These are phyloP conservation scores for Typhlichthys subterraneus DNA, from an alignment of 2,797 vertebrate genomes.

Conservation along the genomic window DNA sequence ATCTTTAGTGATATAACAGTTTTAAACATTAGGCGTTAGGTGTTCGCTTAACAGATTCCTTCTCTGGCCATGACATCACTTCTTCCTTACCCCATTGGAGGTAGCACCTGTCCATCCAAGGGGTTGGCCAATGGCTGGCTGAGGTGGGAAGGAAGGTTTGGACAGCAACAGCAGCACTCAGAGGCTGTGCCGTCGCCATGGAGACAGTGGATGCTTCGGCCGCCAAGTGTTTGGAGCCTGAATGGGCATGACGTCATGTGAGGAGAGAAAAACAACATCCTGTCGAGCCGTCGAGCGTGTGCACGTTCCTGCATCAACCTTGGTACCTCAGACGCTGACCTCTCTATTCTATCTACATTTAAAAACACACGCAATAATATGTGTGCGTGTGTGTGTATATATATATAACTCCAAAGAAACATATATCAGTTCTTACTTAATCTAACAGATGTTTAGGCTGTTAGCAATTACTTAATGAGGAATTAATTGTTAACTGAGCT, in stretches of 20 bases:
- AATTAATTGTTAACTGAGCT: too few relatives aligned
- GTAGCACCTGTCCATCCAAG: conserved; percentile 3
- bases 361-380: too few relatives aligned
- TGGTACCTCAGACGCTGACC: too few relatives aligned
- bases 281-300: conserved; percentile 34
- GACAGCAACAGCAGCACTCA: conserved; percentile 12
- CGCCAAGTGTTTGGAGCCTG: conserved; percentile 57
- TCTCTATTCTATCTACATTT: too few relatives aligned
- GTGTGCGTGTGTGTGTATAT: neutral
- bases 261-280: conserved; percentile 61
- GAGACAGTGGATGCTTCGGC: conserved; percentile 71
- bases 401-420: conserved; percentile 16
- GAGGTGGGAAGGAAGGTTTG: neutral
- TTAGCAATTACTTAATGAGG: too few relatives aligned
- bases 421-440: too few relatives aligned
- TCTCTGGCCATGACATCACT: conserved; percentile 54
- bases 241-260: conserved; percentile 64
- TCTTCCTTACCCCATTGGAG: conserved; percentile 40
- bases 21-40: conserved; percentile 17
- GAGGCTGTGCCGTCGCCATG: conserved; percentile 70
- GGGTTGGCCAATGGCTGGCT: conserved; percentile 25
- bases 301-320: conserved; percentile 25
- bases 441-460: conserved; percentile 5
- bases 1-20: conserved; percentile 21
- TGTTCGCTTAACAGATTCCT: conserved; percentile 48